Evolutionary conservation across 2,888 invertebrate genomes (phyloP), one percentile per base, ranked within the genome.

Genomic region (Sialis lutaria): DNA sequence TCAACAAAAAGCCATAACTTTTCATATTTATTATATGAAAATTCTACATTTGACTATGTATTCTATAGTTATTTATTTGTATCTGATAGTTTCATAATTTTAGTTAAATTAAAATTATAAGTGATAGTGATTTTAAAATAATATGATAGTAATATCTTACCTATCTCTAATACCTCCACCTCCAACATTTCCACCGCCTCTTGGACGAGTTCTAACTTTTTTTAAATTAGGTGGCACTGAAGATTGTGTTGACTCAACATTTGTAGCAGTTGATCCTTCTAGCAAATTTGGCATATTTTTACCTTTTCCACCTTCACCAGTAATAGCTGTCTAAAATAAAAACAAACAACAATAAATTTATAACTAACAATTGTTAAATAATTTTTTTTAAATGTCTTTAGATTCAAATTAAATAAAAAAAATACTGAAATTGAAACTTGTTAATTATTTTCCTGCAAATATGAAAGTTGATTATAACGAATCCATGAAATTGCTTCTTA

Each of bases 161-260:
- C 41, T 12, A 10, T 41, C 41, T 30, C 41, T 41, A 41, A 41
- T 57, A 45, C 58, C 53, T 22, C 50, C 48, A 7, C 44, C 46
- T 10, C 47, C 44, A 31, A 40, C 46, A 35, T 46, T 42, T 41
- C 46, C 34, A 42, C 50, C 44, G 2, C 47, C 45, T 40, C 50
- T 48, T 22, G 48, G 44, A 39, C 50, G 41, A 22, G 52, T 50
- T 35, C 48, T 50, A 31, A 45, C 40, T 8, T 50, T 41, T 13
- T 37, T 37, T 37, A 12, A 10, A 41, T 30, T 30, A 41, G 9
- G 12, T 6, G 41, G 13, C 10, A 10, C 30, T n/a, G 35, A 35
- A 35, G 9, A 10, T 35, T 35, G 9, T n/a, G n/a, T 22, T 22
- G 22, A 12, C 10, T 40, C 10, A 13, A 8, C 35, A 40, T 7